Conservation (phyloP, 2,113 vertebrate species). For the Oreotrochilus melanogaster region DNA sequence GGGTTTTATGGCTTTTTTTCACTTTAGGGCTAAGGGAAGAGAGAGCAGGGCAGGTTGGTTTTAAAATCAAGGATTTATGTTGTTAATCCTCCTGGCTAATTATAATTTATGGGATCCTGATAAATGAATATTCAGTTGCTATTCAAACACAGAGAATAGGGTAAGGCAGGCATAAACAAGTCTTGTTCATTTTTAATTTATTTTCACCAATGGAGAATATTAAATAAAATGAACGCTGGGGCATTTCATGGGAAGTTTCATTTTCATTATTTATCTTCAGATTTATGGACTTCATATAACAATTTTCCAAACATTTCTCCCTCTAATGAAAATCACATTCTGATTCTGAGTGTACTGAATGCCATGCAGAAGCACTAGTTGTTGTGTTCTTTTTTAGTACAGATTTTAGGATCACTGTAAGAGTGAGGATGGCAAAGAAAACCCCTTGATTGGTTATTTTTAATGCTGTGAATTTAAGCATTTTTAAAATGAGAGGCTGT, state of each 20-base stretch:
- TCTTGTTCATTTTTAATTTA: slow-evolving; percentile 87
- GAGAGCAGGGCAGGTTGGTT: slow-evolving; percentile 83
- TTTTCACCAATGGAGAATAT: slow-evolving; percentile 84
- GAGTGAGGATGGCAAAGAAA: slow-evolving; percentile 17
- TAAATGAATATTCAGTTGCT: slow-evolving; percentile 87
- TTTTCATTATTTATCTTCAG: slow-evolving; percentile 83
- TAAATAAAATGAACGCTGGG: slow-evolving; percentile 83
- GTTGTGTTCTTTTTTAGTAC: background rate
- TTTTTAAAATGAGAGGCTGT: slow-evolving; percentile 55
- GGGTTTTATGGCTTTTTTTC: slow-evolving; percentile 86
- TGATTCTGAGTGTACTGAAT: background rate
- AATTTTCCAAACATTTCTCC: slow-evolving; percentile 63
- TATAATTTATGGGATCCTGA: slow-evolving; percentile 87
- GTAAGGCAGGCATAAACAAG: slow-evolving; percentile 84
- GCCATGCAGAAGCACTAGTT: background rate
- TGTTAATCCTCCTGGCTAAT: slow-evolving; percentile 88
- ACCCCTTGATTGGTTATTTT: slow-evolving; percentile 51
- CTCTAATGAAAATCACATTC: slow-evolving; percentile 32
- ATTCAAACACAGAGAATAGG: slow-evolving; percentile 81
- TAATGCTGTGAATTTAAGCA: slow-evolving; percentile 61
- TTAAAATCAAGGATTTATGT: slow-evolving; percentile 88
- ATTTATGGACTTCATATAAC: slow-evolving; percentile 78
- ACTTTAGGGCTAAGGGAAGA: slow-evolving; percentile 85
- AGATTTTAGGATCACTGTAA: background rate
- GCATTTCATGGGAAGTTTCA: slow-evolving; percentile 74